Percentiles rank a stretch among this genome's conserved stretches.
These are phyloP conservation scores for Microcebus lehilahytsara DNA, from an alignment of 2,113 vertebrate genomes.

Conservation along the genomic window DNA sequence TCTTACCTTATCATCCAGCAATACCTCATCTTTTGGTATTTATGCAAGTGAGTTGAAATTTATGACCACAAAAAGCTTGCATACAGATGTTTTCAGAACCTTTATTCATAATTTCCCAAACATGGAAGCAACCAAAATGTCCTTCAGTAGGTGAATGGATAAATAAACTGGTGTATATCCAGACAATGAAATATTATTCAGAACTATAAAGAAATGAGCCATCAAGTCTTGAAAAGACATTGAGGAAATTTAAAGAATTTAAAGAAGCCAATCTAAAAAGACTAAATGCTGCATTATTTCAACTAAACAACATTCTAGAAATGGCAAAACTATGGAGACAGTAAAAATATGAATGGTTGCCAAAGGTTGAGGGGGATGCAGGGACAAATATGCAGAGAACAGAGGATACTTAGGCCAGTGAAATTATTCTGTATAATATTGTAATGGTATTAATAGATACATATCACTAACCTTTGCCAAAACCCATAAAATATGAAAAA, in stretches of 20 bases:
- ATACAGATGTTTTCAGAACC: not conserved
- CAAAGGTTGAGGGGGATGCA: accelerated
- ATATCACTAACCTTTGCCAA: not conserved
- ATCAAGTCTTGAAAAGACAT: not conserved
- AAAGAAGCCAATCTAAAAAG: not conserved
- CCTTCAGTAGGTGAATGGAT: not conserved
- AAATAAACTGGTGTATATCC: not conserved
- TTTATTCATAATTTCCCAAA: not conserved
- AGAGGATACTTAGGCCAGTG: not conserved
- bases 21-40: not conserved
- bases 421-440: not conserved
- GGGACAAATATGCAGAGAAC: accelerated
- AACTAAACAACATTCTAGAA: not conserved
- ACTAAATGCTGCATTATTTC: not conserved
- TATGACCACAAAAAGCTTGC: not conserved
- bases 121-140: not conserved
- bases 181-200: not conserved
- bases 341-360: not conserved
- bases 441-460: not conserved
- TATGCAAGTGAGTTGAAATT: not conserved
- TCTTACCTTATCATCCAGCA: not conserved
- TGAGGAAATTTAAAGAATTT: not conserved
- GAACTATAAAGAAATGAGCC: not conserved
- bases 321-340: not conserved
- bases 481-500: too few species aligned